These are phyloP conservation scores for Kryptolebias marmoratus DNA, from an alignment of 2,113 vertebrate genomes.

Conservation along the genomic window DNA sequence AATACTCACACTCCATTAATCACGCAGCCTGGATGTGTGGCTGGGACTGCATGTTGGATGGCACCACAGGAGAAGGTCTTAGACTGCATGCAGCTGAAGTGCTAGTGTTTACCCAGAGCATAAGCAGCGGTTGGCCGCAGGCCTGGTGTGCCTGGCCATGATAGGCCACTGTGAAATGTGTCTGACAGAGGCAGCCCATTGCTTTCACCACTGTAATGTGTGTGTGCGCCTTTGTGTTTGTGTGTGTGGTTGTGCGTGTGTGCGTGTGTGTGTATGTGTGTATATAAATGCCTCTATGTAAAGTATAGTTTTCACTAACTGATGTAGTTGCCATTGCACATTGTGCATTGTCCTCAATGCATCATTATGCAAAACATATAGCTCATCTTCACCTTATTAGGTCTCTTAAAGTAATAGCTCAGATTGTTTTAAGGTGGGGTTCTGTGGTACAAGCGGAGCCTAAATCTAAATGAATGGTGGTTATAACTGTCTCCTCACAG, in stretches of 20 bases:
- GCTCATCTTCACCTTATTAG: too few relatives aligned
- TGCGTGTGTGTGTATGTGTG: neutral
- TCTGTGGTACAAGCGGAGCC: too few relatives aligned
- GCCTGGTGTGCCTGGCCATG: constrained; percentile 66
- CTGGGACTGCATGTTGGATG: constrained; percentile 38
- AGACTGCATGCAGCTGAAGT: constrained; percentile 57
- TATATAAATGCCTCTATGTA: neutral
- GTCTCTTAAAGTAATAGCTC: too few relatives aligned
- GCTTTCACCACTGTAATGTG: constrained; percentile 44
- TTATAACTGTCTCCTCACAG: too few relatives aligned
- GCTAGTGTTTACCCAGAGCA: constrained; percentile 75
- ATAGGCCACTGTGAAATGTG: constrained; percentile 82
- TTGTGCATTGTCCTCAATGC: too few relatives aligned
- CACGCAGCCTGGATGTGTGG: constrained; percentile 60
- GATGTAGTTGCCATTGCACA: too few relatives aligned
- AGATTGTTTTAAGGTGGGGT: too few relatives aligned
- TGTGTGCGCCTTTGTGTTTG: constrained; percentile 32
- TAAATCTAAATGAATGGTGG: too few relatives aligned
- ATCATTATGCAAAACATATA: too few relatives aligned
- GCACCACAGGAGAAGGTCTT: constrained; percentile 46
- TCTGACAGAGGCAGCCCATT: constrained; percentile 73
- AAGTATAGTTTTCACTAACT: too few relatives aligned
- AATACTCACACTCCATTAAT: constrained; percentile 77
- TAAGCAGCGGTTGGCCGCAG: constrained; percentile 73
- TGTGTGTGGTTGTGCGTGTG: neutral